phyloP scores from a whole-genome alignment of 2,113 vertebrate genomes.

The Tychaedon coryphoeus region DNA sequence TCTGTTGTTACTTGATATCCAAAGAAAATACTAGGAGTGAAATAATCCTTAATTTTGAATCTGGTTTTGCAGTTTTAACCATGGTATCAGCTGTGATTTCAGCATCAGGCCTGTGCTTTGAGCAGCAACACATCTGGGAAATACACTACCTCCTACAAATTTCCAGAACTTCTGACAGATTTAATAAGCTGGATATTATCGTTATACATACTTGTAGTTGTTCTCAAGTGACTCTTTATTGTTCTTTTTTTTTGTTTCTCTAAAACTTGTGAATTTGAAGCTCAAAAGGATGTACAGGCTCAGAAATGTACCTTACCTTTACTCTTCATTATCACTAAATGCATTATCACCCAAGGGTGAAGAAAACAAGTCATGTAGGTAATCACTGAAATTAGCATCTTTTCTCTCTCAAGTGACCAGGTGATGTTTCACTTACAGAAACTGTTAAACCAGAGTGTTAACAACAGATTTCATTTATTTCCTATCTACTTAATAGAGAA shows the following conservation, averaged over 20 bases:
- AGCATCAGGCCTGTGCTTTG: not conserved
- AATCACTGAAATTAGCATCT: not conserved
- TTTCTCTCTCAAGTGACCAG: not conserved
- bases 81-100: not conserved
- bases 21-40: not conserved
- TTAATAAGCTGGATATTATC: not conserved
- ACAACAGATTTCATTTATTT: not conserved
- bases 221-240: not conserved
- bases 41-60: not conserved
- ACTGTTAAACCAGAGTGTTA: not conserved
- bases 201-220: not conserved
- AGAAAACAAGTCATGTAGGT: not conserved
- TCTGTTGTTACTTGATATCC: not conserved
- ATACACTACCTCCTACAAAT: not conserved
- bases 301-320: not conserved
- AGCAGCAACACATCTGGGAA: not conserved
- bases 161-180: not conserved
- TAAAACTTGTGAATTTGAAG: not conserved
- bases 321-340: not conserved
- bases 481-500: not conserved
- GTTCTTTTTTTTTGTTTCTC: not conserved
- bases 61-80: not conserved
- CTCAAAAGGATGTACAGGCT: not conserved
- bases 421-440: not conserved
- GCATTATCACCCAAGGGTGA: not conserved